A percentile compares a stretch with the other conserved stretches of the same genome.
phyloP scores from a whole-genome alignment of 1,140 invertebrate species.

The Babylonia areolata region DNA sequence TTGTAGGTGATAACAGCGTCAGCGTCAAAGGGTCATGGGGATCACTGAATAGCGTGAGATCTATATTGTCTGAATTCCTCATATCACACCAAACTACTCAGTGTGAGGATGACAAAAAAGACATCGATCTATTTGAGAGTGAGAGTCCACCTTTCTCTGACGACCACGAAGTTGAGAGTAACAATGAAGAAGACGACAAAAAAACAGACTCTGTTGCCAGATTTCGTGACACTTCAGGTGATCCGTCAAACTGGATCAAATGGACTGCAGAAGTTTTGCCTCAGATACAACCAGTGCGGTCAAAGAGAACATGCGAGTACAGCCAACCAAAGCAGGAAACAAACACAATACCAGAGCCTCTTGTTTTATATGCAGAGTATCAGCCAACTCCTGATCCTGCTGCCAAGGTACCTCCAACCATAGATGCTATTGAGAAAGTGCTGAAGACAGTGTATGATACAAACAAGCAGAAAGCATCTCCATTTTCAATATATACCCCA shows the following conservation, averaged over 20 bases:
- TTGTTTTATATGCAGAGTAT: slow-evolving; percentile 34
- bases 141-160: neutral
- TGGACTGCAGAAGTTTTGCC: slow-evolving; percentile 18
- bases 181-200: neutral
- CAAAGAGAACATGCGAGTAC: slow-evolving; percentile 6
- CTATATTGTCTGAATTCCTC: slow-evolving; percentile 46
- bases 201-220: neutral
- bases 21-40: slow-evolving; percentile 45
- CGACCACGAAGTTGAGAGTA: neutral
- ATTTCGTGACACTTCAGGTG: neutral
- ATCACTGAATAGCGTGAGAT: slow-evolving; percentile 37
- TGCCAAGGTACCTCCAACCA: slow-evolving; percentile 13
- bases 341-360: slow-evolving; percentile 27
- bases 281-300: slow-evolving; percentile 8
- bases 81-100: slow-evolving; percentile 20
- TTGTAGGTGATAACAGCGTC: slow-evolving; percentile 23
- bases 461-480: neutral
- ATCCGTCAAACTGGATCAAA: slow-evolving; percentile 24
- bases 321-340: neutral
- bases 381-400: slow-evolving; percentile 22
- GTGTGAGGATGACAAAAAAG: neutral
- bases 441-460: slow-evolving; percentile 31
- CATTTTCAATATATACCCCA: no score
- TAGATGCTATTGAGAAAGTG: slow-evolving; percentile 30
- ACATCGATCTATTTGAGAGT: slow-evolving; percentile 19